Conservation (phyloP, 2,797 vertebrate genomes). For the Dryobates pubescens region DNA sequence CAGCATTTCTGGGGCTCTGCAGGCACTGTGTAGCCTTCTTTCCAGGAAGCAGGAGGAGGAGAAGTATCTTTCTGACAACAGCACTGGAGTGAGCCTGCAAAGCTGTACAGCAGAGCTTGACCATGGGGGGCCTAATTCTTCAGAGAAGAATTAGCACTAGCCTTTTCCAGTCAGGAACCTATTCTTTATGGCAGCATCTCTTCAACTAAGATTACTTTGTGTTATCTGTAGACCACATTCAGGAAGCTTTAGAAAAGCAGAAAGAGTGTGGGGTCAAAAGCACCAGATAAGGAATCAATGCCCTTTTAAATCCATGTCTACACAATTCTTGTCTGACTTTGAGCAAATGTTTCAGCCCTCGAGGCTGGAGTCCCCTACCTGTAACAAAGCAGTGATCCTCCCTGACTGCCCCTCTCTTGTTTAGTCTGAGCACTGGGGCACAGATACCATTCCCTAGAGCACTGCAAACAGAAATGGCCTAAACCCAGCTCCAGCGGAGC, state of each 20-base stretch:
- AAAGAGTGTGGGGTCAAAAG: background rate
- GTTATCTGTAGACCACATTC: background rate
- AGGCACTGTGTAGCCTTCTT: background rate
- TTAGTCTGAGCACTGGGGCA: fast-evolving
- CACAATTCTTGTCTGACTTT: background rate
- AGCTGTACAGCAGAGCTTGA: background rate
- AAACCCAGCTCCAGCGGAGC: background rate
- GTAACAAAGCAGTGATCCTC: background rate
- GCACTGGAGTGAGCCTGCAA: background rate
- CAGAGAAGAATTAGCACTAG: background rate
- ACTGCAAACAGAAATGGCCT: background rate
- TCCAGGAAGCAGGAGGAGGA: background rate
- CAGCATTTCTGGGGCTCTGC: background rate
- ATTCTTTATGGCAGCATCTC: background rate
- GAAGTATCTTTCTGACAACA: background rate
- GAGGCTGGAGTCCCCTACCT: background rate
- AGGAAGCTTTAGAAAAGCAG: background rate
- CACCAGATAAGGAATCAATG: background rate
- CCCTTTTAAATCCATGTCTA: background rate
- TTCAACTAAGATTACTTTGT: background rate
- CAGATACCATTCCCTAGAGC: background rate
- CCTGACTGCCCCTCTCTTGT: background rate
- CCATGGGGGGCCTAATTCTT: fast-evolving
- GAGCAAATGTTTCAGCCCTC: background rate
- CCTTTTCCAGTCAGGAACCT: background rate